A percentile compares a stretch with the other conserved stretches of the same genome.
Conservation (phyloP, 2,797 vertebrate species). For the Anomalospiza imberbis region DNA sequence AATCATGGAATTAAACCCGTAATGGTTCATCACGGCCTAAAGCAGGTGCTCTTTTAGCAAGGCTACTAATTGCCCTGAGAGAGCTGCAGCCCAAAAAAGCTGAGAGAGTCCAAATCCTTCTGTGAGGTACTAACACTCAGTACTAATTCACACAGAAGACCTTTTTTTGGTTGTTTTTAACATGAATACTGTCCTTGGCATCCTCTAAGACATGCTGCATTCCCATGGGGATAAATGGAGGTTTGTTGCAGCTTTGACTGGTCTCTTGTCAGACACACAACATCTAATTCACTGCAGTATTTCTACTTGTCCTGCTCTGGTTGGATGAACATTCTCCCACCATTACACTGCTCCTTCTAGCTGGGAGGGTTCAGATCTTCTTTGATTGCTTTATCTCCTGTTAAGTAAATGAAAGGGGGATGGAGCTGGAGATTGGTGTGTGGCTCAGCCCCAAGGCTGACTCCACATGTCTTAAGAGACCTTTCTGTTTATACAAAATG, state of each 20-base stretch:
- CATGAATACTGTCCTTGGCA: constrained; percentile 36
- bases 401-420: not conserved
- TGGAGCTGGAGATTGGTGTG: not conserved
- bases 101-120: not conserved
- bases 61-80: not conserved
- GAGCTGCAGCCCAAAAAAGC: not conserved
- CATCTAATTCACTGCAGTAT: constrained; percentile 16
- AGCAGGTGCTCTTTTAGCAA: not conserved
- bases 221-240: constrained; percentile 26
- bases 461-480: not conserved
- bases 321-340: not conserved
- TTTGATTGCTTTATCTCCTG: not conserved
- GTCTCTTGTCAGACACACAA: constrained; percentile 31
- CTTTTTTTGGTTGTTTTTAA: constrained; percentile 33
- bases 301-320: not conserved
- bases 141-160: constrained; percentile 27
- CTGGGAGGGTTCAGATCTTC: not conserved
- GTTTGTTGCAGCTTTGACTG: constrained; percentile 51
- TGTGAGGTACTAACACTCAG: not conserved
- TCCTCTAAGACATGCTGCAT: not conserved
- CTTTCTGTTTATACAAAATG: not conserved
- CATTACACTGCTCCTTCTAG: not conserved
- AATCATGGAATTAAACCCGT: not conserved
- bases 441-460: not conserved
- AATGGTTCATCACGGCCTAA: not conserved